Evolutionary conservation across 2,113 vertebrate genomes (phyloP), one percentile per base, ranked within the genome.

Genomic region (Chloropsis hardwickii): DNA sequence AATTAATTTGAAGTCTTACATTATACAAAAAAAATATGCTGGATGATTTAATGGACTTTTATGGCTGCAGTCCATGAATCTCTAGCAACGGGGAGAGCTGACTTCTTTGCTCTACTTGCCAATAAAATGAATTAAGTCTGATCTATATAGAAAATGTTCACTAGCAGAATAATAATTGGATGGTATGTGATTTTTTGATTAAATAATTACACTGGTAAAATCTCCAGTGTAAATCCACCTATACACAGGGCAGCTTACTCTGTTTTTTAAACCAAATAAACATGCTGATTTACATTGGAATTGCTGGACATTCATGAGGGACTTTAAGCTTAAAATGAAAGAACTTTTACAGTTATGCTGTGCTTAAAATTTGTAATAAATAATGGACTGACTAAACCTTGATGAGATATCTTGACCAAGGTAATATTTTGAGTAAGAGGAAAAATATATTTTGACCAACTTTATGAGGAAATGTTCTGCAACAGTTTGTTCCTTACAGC

Each of bases 121-220:
- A 93, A 76, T 88, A 95, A 95, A 90, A 74, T 72, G n/a, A 90
- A 92, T 88, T 88, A 87, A 81, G 28, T 44, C 73, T 8, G 14
- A 88, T 72, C 79, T 77, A 62, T 50, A 50, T 6, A 79, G 70
- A 90, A 93, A 86, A 80, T 35, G 14, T 69, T 93, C 71, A 65
- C 48, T 53, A 88, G 48, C 33, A 86, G 85, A 93, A 90, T 82
- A 88, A 77, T 73, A 69, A 92, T 88, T 82, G 45, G 29, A 85
- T 12, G 17, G 19, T 57, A 70, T 79, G 40, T 74, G 22, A 78
- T 66, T 71, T 92, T 97, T 78, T 81, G 2, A 81, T 81, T 79
- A 76, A 93, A 94, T 69, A 87, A 79, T 76, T 80, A 60, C 39
- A 48, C 27, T 67, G 61, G 45, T 67, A 81, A 87, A 81, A 73